These are phyloP conservation scores for Callyntrura guangdongensis DNA, from an alignment of 2,888 invertebrate species.

Conservation along the genomic window DNA sequence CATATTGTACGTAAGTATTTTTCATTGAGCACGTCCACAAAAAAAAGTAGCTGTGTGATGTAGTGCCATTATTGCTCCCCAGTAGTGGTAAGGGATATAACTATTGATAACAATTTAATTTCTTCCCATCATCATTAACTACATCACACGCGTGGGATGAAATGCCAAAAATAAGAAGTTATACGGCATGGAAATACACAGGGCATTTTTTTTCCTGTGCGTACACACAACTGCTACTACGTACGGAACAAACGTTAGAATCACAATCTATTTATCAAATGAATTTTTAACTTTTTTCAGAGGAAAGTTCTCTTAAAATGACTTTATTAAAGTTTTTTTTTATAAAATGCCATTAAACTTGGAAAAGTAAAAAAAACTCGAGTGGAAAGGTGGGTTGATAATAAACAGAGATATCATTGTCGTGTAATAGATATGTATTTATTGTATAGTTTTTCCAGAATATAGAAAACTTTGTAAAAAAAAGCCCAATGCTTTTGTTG, in stretches of 20 bases:
- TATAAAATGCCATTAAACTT: conserved; percentile 18
- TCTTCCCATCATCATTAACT: conserved; percentile 62
- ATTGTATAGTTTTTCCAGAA: conserved; percentile 12
- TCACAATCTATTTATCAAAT: conserved; percentile 19
- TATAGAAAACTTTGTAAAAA: neutral
- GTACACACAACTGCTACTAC: too few relatives aligned
- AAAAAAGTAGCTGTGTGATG: neutral
- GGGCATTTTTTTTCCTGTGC: neutral
- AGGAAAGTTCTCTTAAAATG: conserved; percentile 26
- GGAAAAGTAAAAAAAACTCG: neutral
- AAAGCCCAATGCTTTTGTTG: too few relatives aligned
- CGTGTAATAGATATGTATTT: neutral
- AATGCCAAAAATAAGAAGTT: conserved; percentile 62
- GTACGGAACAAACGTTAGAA: neutral
- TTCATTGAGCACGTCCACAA: conserved; percentile 4
- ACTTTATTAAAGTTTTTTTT: conserved; percentile 7
- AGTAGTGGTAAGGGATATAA: conserved; percentile 5
- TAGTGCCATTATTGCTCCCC: neutral
- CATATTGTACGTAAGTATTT: neutral
- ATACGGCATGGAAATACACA: conserved; percentile 1
- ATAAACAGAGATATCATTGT: conserved; percentile 11
- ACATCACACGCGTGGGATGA: conserved; percentile 70
- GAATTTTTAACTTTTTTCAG: conserved; percentile 21
- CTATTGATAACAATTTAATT: conserved; percentile 71
- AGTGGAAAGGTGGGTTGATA: neutral